Base-by-base conservation (phyloP, 2,113 vertebrate species). In the Ictalurus punctatus region DNA sequence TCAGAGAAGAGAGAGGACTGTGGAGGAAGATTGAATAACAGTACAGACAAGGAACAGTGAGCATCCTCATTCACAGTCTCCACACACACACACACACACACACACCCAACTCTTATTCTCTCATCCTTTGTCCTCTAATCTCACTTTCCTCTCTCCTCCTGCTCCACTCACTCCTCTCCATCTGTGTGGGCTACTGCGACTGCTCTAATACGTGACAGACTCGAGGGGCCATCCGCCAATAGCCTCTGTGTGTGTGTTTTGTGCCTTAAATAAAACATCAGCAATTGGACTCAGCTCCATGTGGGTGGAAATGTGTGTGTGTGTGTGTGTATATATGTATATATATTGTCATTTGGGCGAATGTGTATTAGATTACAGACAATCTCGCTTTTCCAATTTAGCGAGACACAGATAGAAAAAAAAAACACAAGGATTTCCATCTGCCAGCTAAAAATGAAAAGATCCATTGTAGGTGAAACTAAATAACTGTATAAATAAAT, bases 161-260 rank as follows among this genome's bases (percentile, higher is more conserved):
- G 81, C 54, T 78, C 74, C n/a, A 63, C n/a, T 52, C 76, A 79
- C 61, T 76, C 48, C 56, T 71, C 88, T 83, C 78, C 86, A 52
- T 52, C 56, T 88, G 87, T 88, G 61, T 69, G 80, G 61, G 80
- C 52, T 19, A 67, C 58, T 56, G 83, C 85, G 59, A 78, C 71
- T 37, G 58, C 88, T 89, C 73, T 89, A 85, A 69, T 89, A 89
- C 44, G 40, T 76, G 84, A 87, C 78, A 82, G 86, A 80, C 86
- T 76, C 23, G 58, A 69, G 86, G 86, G 48, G 76, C 44, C 44
- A 13, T 81, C 76, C 52, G 44, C 52, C 61, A 69, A 83, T 40
- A 61, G 56, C 19, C 56, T 83, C 10, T 71, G 67, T 74, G 73
- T 87, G 73, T 52, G 73, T 78, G 69, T 40, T 48, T 16, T 40